These are phyloP conservation scores for Hydractinia symbiolongicarpus DNA, from an alignment of 30 jellyfish, hydroid and myxozoan species.

Conservation along the genomic window DNA sequence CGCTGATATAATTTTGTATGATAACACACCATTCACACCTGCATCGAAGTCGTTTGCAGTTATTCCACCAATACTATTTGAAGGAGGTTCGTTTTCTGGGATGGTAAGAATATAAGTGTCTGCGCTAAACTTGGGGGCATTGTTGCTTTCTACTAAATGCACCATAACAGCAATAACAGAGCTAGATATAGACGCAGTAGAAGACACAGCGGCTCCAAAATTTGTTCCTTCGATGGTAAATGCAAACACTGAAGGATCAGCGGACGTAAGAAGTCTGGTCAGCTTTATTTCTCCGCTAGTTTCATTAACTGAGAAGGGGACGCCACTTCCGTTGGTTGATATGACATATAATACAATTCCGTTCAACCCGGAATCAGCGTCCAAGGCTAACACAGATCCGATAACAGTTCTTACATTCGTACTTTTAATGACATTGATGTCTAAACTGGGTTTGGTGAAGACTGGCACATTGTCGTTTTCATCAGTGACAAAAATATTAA, in stretches of 20 bases:
- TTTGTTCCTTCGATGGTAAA: constrained; percentile 3
- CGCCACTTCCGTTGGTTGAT: not conserved
- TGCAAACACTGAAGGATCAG: not conserved
- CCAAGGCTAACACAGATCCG: constrained; percentile 1
- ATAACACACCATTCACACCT: not conserved
- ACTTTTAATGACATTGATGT: constrained; percentile 56
- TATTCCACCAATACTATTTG: not conserved
- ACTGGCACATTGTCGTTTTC: constrained; percentile 84
- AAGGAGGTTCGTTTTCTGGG: not conserved
- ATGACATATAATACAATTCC: not conserved
- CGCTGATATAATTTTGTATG: constrained; percentile 3
- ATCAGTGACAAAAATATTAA: constrained; percentile 24
- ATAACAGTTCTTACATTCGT: constrained; percentile 35
- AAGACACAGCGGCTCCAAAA: not conserved
- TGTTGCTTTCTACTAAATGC: not conserved
- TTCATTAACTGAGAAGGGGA: not conserved
- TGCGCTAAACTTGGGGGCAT: not conserved
- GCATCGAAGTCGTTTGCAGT: not conserved
- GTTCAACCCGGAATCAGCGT: not conserved
- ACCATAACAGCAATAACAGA: too few relatives aligned
- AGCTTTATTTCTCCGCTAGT: not conserved
- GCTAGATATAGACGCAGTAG: not conserved
- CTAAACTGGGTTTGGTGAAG: constrained; percentile 28
- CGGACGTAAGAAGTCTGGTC: not conserved
- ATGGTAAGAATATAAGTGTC: not conserved